Evolutionary conservation across 2,888 invertebrate genomes (phyloP), one percentile per base, ranked within the genome.

Genomic region (Lasioglossum zephyrum): DNA sequence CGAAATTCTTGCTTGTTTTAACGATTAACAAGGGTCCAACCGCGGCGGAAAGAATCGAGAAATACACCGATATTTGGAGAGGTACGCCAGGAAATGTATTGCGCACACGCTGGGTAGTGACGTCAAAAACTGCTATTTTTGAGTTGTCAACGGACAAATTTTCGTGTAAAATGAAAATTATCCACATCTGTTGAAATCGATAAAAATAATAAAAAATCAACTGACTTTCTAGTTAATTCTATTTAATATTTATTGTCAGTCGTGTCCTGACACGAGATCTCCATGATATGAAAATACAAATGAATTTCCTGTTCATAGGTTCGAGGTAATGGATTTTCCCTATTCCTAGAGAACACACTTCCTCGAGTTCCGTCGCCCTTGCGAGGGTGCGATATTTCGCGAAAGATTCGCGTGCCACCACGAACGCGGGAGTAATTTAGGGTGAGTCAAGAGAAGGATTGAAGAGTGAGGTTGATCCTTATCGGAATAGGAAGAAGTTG

Each of bases 401-500:
- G 16, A 31, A 31, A 31, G 63, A 63, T 63, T 63, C 63, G 63
- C 63, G 63, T 63, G 63, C 63, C 16, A 16, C 16, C 18, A 31
- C 16, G 63, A 63, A 63, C 63, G 63, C 63, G 31, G 57, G 57
- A 57, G 57, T 63, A 63, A 63, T 63, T 63, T 63, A 63, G 63
- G 63, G 63, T 63, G 63, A 63, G 63, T 63, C 63, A 63, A 63
- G 63, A 63, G 63, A 63, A 63, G 63, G 63, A 63, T 63, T 31
- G 63, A 63, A 31, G 31, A 63, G 31, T 31, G 63, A 63, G 63
- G 31, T 31, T 63, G 63, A 63, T 63, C 63, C 63, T 63, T 63
- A 63, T 63, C 63, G 31, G 63, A 63, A 63, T 63, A 63, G 63
- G 63, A 63, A 63, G 63, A 63, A 63, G 31, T 63, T 31, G 31